Evolutionary conservation across 2,888 invertebrate genomes (phyloP).

Genomic region (Scaptomyza reducta): DNA sequence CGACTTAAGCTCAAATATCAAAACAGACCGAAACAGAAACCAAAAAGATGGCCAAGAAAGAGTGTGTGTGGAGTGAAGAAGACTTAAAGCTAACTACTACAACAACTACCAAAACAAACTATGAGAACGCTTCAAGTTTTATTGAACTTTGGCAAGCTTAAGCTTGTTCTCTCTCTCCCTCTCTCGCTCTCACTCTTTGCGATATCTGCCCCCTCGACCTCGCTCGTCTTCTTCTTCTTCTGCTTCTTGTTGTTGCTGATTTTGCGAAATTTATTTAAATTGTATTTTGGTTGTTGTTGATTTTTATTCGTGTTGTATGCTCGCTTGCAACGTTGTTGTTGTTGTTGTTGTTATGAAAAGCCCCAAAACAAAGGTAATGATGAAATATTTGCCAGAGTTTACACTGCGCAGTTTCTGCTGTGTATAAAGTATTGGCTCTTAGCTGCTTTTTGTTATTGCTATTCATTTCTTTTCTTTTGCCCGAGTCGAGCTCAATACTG

Average conservation of each 20-base stretch:
- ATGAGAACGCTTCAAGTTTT: conserved; percentile 64
- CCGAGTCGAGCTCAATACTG: conserved; percentile 33
- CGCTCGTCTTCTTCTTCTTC: background rate
- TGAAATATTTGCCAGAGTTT: conserved; percentile 71
- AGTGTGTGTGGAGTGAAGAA: too few species aligned
- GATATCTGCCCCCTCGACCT: background rate
- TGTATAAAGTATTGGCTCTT: conserved; percentile 11
- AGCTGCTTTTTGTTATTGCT: conserved; percentile 4
- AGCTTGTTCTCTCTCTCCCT: background rate
- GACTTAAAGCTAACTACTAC: conserved; percentile 20
- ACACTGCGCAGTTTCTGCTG: conserved; percentile 67
- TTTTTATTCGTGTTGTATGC: conserved; percentile 3
- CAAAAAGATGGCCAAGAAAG: conserved; percentile 2
- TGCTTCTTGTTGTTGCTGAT: conserved; percentile 48
- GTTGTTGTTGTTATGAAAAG: conserved; percentile 71
- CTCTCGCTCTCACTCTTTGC: background rate
- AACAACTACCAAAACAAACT: conserved; percentile 8
- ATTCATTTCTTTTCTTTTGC: conserved; percentile 22
- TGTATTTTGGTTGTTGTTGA: conserved; percentile 41
- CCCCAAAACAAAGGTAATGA: conserved; percentile 68
- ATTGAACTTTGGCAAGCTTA: conserved; percentile 67
- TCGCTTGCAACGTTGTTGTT: conserved; percentile 17
- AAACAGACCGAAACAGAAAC: conserved; percentile 26
- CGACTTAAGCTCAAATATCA: conserved; percentile 65
- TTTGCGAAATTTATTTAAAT: conserved; percentile 76